Percentiles rank a stretch among this genome's conserved stretches.
Conservation (phyloP, 2,113 vertebrate species). For the Crotalus tigris region DNA sequence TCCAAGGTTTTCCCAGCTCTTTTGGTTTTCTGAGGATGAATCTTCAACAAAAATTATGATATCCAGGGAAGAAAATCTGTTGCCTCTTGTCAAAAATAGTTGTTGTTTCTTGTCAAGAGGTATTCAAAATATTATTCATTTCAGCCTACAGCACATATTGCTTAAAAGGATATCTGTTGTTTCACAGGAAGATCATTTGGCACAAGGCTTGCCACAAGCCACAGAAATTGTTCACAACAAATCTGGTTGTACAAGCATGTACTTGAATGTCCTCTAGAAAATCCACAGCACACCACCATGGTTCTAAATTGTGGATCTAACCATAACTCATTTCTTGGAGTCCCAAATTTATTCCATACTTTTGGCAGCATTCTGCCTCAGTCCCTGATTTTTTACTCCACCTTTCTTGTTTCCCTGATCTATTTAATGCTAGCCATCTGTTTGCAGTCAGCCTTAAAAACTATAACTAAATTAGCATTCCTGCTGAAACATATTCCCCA, state of each 20-base stretch:
- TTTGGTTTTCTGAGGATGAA: not conserved
- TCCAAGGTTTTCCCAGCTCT: not conserved
- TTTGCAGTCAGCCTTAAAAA: conserved; percentile 63
- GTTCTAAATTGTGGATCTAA: conserved; percentile 41
- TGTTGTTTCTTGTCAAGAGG: not conserved
- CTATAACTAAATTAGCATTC: conserved; percentile 67
- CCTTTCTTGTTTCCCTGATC: conserved; percentile 64
- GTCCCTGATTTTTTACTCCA: conserved; percentile 57
- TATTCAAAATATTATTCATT: not conserved
- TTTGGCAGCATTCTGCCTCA: conserved; percentile 62
- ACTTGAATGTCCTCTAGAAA: conserved; percentile 40
- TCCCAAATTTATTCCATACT: conserved; percentile 68
- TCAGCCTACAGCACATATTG: not conserved
- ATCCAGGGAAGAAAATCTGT: not conserved
- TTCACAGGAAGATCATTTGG: conserved; percentile 22
- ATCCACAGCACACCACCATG: not conserved
- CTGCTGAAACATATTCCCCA: conserved; percentile 60
- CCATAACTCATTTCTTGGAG: conserved; percentile 41
- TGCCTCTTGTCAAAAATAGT: not conserved
- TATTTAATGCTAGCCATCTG: conserved; percentile 64
- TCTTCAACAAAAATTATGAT: not conserved
- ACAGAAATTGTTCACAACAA: conserved; percentile 31
- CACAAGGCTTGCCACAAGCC: conserved; percentile 40
- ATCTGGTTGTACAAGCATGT: conserved; percentile 13
- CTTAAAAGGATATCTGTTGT: conserved; percentile 21